Base-by-base conservation (phyloP, 2,113 vertebrate species). In the Podarcis muralis region DNA sequence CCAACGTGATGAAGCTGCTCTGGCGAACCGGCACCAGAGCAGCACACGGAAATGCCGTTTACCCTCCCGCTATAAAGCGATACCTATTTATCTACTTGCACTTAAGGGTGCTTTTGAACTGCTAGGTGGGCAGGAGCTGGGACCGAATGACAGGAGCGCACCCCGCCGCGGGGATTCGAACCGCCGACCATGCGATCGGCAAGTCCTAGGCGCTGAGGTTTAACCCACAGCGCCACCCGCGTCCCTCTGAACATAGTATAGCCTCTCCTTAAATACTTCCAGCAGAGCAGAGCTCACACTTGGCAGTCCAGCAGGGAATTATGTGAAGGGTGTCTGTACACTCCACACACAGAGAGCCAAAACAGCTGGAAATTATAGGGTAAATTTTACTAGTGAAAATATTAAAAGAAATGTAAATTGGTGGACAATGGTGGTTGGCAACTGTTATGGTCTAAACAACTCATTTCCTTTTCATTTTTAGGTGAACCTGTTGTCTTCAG, bases 401-500 rank as follows among this genome's bases (percentile, higher is more conserved):
- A 20, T 71, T 37, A 15, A 25, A 3, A 88, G 2, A 76, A 1
- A 57, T 59, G 8, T 8, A 32, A n/a, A 5, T 65, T 12, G 0
- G 0, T 4, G 3, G 69, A 22, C 5, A 78, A 53, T 30, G 1
- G 1, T 62, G 35, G 35, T 65, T 83, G 23, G 22, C 65, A 18
- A 43, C 30, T 0, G 0, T 2, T 86, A 57, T 11, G 0, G 0
- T 65, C 4, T 80, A 0, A 0, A 6, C 69, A 0, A 40, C 71
- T 93, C 12, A 72, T 0, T 8, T 88, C 76, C 84, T 85, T 84
- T 23, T 88, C 7, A 74, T 84, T 65, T 88, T 85, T 81, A 95
- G 95, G 89, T 77, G 89, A 92, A 40, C 1, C 0, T 0, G 0
- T 22, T 89, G 77, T 13, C 30, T 75, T 87, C 1, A 23, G 59